Base-by-base conservation (phyloP, 2,888 invertebrate genomes). In the Plebejus anna region DNA sequence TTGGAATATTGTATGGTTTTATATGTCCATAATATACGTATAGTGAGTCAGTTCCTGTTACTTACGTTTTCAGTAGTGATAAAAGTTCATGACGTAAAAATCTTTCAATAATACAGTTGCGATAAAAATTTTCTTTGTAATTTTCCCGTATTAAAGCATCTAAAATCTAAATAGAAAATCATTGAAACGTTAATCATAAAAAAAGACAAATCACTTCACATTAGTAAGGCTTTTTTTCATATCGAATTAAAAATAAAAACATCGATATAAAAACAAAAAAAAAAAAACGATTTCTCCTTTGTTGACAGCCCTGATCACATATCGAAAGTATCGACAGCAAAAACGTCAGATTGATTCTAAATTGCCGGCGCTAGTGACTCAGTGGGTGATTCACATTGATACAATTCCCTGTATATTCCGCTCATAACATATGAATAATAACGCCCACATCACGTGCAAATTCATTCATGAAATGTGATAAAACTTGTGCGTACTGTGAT, bases 291-390 rank as follows among this genome's bases (percentile, higher is more conserved):
- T n/a, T 28, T 66, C 5, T 66, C 6, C 16, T 4, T 4, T 16
- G 1, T 57, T 36, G 79, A n/a, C 77, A 78, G 57, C 81, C 80
- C 79, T 80, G 81, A 81, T 78, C 75, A 80, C 75, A 76, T 77
- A 79, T 81, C 81, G 82, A 84, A 83, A 82, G 82, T 84, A 81
- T 83, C 82, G 83, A 82, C 82, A 83, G 79, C 83, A 88, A 89
- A 89, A 89, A 86, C 80, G 81, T 82, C 82, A 83, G 87, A 89
- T 90, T 87, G 88, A 88, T 88, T 88, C 84, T 81, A 87, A 88
- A 89, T 88, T 87, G 86, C 79, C 79, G 82, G 79, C 81, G 81
- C 80, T 81, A 78, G 78, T 80, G 84, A 83, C 79, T 83, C 83
- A 82, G 82, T 82, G 72, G 75, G 80, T 91, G 91, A 92, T 82